Conservation (phyloP, 1,140 invertebrate species). For the Psix sp. region DNA sequence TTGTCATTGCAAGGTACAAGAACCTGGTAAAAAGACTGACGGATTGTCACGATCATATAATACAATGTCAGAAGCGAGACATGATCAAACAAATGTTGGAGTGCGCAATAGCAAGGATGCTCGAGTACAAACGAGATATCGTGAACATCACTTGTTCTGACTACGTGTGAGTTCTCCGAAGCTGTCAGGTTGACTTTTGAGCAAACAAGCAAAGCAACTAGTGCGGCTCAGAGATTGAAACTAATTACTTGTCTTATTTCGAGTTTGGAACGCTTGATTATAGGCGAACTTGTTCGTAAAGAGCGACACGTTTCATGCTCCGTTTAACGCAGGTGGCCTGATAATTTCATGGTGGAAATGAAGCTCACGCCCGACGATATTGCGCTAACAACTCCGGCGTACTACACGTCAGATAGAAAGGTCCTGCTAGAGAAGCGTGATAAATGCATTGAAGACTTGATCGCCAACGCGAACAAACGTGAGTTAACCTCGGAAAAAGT, state of each 20-base stretch:
- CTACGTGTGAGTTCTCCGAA: slow-evolving; percentile 63
- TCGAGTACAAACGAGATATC: slow-evolving; percentile 68
- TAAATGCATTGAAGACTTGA: slow-evolving; percentile 62
- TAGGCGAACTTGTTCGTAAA: slow-evolving; percentile 11
- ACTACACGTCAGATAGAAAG: slow-evolving; percentile 60
- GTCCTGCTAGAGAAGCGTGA: slow-evolving; percentile 54
- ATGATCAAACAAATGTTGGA: slow-evolving; percentile 79
- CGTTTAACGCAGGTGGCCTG: slow-evolving; percentile 76
- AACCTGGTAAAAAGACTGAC: slow-evolving; percentile 66
- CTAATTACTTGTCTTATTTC: slow-evolving; percentile 12
- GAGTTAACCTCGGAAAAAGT: slow-evolving; percentile 29
- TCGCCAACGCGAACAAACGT: slow-evolving; percentile 59
- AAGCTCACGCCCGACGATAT: slow-evolving; percentile 78
- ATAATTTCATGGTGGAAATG: slow-evolving; percentile 78
- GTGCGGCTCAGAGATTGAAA: background rate
- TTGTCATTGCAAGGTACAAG: no score
- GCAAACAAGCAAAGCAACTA: no score
- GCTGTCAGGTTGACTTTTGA: no score
- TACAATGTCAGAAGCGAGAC: slow-evolving; percentile 81
- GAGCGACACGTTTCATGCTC: slow-evolving; percentile 36
- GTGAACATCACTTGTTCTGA: slow-evolving; percentile 59
- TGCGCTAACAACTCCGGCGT: slow-evolving; percentile 60
- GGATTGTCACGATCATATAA: slow-evolving; percentile 80
- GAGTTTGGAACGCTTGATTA: slow-evolving; percentile 8
- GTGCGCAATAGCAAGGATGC: slow-evolving; percentile 69